phyloP scores from a whole-genome alignment of 1,140 invertebrate species.

The Cydia pomonella region DNA sequence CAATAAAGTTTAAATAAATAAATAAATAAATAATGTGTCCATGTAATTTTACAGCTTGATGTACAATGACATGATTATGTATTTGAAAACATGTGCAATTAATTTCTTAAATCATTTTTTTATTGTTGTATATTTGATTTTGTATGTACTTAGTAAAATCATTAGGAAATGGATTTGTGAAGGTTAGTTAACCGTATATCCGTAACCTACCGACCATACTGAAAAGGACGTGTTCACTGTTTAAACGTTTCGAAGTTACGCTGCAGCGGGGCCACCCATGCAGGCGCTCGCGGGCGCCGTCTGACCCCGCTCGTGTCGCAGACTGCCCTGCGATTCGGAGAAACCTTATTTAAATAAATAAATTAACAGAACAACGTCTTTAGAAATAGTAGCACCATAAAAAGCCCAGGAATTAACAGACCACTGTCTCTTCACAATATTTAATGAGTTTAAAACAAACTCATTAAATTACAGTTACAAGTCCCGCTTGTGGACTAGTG shows the following conservation, averaged over 20 bases:
- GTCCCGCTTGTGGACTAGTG: constrained; percentile 46
- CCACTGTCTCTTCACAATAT: constrained; percentile 23
- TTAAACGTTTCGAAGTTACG: constrained; percentile 4
- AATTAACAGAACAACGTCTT: constrained; percentile 21
- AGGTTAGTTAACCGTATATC: background rate
- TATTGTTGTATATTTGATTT: too few species aligned
- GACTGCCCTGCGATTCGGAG: constrained; percentile 24
- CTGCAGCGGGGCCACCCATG: constrained; percentile 25
- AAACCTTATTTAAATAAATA: constrained; percentile 28
- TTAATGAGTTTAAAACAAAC: constrained; percentile 45
- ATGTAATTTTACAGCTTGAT: too few species aligned
- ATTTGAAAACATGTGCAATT: too few species aligned
- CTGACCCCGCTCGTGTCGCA: constrained; percentile 38
- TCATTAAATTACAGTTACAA: constrained; percentile 59
- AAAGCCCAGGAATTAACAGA: constrained; percentile 2
- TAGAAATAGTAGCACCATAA: constrained; percentile 15
- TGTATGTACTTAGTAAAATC: too few species aligned
- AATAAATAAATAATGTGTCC: too few species aligned
- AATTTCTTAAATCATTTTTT: too few species aligned
- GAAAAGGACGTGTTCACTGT: background rate
- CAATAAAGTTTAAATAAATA: too few species aligned
- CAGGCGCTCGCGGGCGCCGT: constrained; percentile 36
- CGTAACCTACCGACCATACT: background rate
- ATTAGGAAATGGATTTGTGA: too few species aligned
- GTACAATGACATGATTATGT: too few species aligned